phyloP scores from a whole-genome alignment of 1,140 invertebrate species.

The Pogonus chalceus region DNA sequence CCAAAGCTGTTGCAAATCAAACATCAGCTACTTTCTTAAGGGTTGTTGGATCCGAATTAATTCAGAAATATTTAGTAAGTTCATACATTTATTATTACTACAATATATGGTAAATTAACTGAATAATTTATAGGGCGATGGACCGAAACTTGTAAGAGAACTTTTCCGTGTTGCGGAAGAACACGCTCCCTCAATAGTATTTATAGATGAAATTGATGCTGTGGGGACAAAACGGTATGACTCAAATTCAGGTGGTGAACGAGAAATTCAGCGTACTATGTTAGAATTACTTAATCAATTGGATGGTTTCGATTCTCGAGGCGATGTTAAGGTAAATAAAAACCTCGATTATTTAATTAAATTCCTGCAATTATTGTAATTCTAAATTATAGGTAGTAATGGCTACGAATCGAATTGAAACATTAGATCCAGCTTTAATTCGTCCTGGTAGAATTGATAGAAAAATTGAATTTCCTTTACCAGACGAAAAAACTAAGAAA shows the following conservation, averaged over 20 bases:
- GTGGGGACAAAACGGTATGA: slow-evolving; percentile 99
- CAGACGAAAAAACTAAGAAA: slow-evolving; percentile 98
- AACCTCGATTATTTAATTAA: not conserved
- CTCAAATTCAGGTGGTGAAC: slow-evolving; percentile 97
- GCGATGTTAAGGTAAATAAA: slow-evolving; percentile 76
- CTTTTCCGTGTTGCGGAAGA: slow-evolving; percentile 97
- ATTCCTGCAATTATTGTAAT: slow-evolving; percentile 15
- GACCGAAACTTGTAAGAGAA: slow-evolving; percentile 96
- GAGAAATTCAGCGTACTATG: slow-evolving; percentile 99
- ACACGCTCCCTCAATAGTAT: slow-evolving; percentile 98
- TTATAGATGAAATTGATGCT: slow-evolving; percentile 99
- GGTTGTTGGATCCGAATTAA: slow-evolving; percentile 97
- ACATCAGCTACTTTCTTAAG: slow-evolving; percentile 98
- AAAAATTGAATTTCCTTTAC: slow-evolving; percentile 98
- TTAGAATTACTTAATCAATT: slow-evolving; percentile 97
- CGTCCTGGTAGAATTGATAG: slow-evolving; percentile 97
- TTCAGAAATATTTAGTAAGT: slow-evolving; percentile 93
- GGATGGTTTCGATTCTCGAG: slow-evolving; percentile 95
- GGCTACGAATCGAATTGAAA: slow-evolving; percentile 99
- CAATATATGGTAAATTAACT: too few species aligned
- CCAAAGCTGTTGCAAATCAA: slow-evolving; percentile 99
- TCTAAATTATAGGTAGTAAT: slow-evolving; percentile 75
- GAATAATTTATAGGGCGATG: slow-evolving; percentile 68
- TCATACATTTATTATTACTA: not conserved
- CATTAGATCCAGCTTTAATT: slow-evolving; percentile 96